Base-by-base conservation (phyloP, 2,797 vertebrate species). In the Notoglanidium macrostoma region DNA sequence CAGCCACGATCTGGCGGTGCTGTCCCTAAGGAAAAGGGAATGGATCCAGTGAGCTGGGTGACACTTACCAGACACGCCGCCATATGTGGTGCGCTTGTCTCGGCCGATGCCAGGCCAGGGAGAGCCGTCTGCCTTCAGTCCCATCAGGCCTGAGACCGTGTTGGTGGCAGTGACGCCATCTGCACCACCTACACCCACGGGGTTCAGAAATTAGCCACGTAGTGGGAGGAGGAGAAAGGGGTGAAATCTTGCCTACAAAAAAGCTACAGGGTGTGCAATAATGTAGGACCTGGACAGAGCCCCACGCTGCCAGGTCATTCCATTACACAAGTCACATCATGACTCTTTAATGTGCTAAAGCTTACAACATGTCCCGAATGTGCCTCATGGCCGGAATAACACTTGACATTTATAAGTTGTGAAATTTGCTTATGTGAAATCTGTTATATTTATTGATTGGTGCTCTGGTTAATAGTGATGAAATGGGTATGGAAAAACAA, bases 111-210 rank as follows among this genome's bases (percentile, higher is more conserved):
- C 94, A 46, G 95, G 96, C 96, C 97, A 97, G 89, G 96, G 96
- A 84, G 94, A 94, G 88, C 95, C 92, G 88, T 96, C 95, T 89
- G 96, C 95, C 92, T 93, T 94, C 79, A 95, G 92, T 94, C 94
- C 96, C 96, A 97, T 96, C 92, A 97, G 95, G 76, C 97, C 97
- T 44, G 96, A 97, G 91, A 97, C 96, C 0, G 96, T 97, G 92
- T 97, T 97, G 89, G 95, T 97, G 87, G 96, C 97, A 81, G 97
- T 97, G 87, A 97, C 95, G 5, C 97, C 97, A 93, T 97, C 96
- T 93, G 97, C 96, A 0, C 95, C 96, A 92, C 97, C 97, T 97
- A 92, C 84, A 87, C 82, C 89, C 89, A 89, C 59, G 90, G 88
- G 87, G 88, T 86, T 86, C 78, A 90, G 63, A 85, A 79, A 91